Evolutionary conservation across 2,888 invertebrate species (phyloP), one percentile per base, ranked within the genome.

Genomic region (Piscicola geometra): DNA sequence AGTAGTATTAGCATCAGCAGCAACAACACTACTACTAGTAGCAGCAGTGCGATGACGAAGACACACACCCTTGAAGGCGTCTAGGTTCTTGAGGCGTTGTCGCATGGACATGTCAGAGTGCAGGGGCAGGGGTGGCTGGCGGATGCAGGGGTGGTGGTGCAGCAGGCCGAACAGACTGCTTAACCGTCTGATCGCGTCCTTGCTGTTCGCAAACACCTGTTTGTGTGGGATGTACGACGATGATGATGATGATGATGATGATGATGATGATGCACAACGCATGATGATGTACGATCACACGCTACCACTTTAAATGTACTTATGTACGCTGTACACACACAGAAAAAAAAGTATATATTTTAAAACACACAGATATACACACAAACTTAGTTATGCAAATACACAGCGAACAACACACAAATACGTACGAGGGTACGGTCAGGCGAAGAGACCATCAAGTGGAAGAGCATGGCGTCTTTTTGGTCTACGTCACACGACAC

Each of bases 31-130:
- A n/a, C 12, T 64, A 12, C 9, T n/a, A 18, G 30, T 28, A 28
- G 25, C 15, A 64, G 12, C 9, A 12, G 25, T 25, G 25, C 30
- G 9, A 9, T 28, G 9, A 3, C 12, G 25, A 71, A 3, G 60
- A 50, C 47, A n/a, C 79, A 76, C 76, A 86, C 86, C 83, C 77
- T 86, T 82, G 82, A 89, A 89, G 89, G 89, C 90, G 84, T 99
- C 99, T 2, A 99, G 88, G 87, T 95, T 98, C 84, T 93, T 94
- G 52, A 99, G 86, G 25, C 99, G 88, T 82, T 96, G 95, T 78
- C 92, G 89, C 84, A 99, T 99, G 78, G 92, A 91, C 97, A 99
- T 96, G 78, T 87, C 86, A 1, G 88, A 87, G 82, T 89, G 88
- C 1, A 88, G 84, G 36, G 86, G 82, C 0, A 96, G 85, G 1